Evolutionary conservation across 2,113 vertebrate species (phyloP).

Genomic region (Dicrurus megarhynchus): DNA sequence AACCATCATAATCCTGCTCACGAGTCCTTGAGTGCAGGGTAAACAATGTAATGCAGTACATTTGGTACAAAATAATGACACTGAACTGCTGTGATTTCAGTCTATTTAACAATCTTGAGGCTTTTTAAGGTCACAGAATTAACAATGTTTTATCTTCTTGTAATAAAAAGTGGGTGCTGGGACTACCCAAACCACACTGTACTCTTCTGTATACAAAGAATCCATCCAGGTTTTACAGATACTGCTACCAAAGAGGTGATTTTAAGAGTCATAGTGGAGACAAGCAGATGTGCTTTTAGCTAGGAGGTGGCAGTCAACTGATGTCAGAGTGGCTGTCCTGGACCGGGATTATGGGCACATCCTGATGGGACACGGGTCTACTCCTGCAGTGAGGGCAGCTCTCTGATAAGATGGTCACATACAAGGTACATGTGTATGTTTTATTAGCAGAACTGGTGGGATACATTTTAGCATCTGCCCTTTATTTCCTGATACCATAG

Average conservation of each 20-base stretch:
- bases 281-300: neutral
- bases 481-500: neutral
- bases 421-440: rapidly evolving
- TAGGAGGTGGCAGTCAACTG: neutral
- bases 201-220: neutral
- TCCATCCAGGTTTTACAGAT: neutral
- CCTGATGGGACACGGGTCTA: neutral
- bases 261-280: neutral
- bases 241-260: neutral
- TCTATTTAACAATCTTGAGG: neutral
- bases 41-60: neutral
- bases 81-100: neutral
- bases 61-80: neutral
- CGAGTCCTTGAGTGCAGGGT: neutral
- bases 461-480: neutral
- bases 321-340: neutral
- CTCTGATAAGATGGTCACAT: neutral
- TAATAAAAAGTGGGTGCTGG: neutral
- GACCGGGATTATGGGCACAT: neutral
- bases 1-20: neutral
- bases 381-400: neutral
- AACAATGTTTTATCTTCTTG: neutral
- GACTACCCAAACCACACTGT: neutral
- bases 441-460: neutral
- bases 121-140: neutral